phyloP scores from a whole-genome alignment of 2,797 vertebrate species.

The Etheostoma perlongum region DNA sequence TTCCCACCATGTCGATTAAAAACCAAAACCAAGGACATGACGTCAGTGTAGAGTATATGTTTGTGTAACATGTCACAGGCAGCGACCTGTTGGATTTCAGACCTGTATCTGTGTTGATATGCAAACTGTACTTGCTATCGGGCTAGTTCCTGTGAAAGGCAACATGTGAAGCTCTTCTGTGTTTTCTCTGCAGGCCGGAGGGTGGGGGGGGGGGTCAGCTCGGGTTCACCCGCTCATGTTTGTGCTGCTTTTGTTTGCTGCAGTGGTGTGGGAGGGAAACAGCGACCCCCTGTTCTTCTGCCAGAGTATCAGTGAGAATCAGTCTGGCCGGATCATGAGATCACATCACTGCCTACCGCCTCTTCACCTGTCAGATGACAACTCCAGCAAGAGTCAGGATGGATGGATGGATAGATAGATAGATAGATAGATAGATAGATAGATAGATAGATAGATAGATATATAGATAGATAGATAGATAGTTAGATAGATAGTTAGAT shows the following conservation, averaged over 20 bases:
- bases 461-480: constrained; percentile 30
- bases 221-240: constrained; percentile 60
- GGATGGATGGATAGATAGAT: constrained; percentile 6
- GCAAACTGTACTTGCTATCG: not conserved
- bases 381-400: not conserved
- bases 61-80: not conserved
- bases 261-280: constrained; percentile 68
- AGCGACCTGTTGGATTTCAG: not conserved
- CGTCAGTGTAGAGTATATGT: not conserved
- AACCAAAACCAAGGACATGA: constrained; percentile 3
- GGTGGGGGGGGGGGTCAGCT: constrained; percentile 46
- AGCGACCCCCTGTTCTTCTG: constrained; percentile 65
- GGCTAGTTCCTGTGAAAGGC: constrained; percentile 6
- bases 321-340: constrained; percentile 60
- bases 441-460: constrained; percentile 28
- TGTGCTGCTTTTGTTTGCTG: constrained; percentile 64
- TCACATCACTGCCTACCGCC: constrained; percentile 56
- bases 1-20: not conserved
- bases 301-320: constrained; percentile 49
- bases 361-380: constrained; percentile 20
- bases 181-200: constrained; percentile 25
- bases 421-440: constrained; percentile 20
- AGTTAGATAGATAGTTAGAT: constrained; percentile 26
- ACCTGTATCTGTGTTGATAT: not conserved
- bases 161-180: constrained; percentile 33